Evolutionary conservation across 2,797 vertebrate genomes (phyloP).

Genomic region (Enoplosus armatus): DNA sequence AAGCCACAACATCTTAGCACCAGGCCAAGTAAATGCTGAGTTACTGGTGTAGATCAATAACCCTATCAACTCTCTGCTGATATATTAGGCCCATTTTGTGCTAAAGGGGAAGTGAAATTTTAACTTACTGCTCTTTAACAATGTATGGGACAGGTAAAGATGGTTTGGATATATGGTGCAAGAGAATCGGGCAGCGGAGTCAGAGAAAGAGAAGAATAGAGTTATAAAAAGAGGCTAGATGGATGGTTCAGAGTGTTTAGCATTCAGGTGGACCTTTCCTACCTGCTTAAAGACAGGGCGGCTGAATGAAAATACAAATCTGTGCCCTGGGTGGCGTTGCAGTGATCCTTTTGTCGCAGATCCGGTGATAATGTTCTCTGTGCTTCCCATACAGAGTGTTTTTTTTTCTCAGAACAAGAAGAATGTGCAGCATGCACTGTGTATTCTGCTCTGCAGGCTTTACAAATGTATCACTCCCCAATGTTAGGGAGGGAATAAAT

Average conservation of each 20-base stretch:
- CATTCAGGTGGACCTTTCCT: slow-evolving; percentile 42
- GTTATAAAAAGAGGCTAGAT: slow-evolving; percentile 30
- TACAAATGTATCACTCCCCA: slow-evolving; percentile 40
- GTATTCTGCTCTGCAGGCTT: slow-evolving; percentile 23
- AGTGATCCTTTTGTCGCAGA: slow-evolving; percentile 50
- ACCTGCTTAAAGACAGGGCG: slow-evolving; percentile 17
- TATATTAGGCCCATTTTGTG: slow-evolving; percentile 39
- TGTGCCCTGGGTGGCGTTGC: slow-evolving; percentile 51
- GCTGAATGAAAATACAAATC: slow-evolving; percentile 55
- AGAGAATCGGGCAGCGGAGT: background rate
- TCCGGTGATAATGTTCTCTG: slow-evolving; percentile 56
- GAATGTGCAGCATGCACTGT: slow-evolving; percentile 37
- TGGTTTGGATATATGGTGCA: slow-evolving; percentile 32
- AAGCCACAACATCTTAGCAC: slow-evolving; percentile 31
- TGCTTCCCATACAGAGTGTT: slow-evolving; percentile 39
- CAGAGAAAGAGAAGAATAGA: slow-evolving; percentile 32
- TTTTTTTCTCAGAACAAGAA: slow-evolving; percentile 29
- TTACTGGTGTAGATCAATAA: slow-evolving; percentile 69
- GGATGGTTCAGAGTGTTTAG: slow-evolving; percentile 40
- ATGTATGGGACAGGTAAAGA: slow-evolving; percentile 30
- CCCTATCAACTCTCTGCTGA: slow-evolving; percentile 50
- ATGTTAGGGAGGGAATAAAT: slow-evolving; percentile 19
- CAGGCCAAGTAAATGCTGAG: slow-evolving; percentile 58
- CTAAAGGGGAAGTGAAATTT: slow-evolving; percentile 32
- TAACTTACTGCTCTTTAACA: slow-evolving; percentile 48